Conservation (phyloP, 2,888 invertebrate genomes). For the Torymus aiolomorphi region DNA sequence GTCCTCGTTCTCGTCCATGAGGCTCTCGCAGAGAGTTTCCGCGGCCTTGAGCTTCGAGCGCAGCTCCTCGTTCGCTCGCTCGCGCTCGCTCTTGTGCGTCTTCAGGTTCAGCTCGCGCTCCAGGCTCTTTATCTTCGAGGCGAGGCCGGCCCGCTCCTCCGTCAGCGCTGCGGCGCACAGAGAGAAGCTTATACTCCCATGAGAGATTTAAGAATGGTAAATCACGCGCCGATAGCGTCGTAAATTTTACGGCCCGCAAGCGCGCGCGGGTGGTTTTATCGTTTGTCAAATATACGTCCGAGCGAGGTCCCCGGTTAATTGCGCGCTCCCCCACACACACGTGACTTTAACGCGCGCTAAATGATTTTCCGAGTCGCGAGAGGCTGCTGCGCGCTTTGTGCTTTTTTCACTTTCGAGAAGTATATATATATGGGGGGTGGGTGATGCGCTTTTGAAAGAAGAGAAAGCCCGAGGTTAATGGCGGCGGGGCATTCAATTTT, state of each 20-base stretch:
- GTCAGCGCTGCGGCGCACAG: constrained; percentile 61
- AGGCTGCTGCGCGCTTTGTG: no score
- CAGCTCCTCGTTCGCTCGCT: constrained; percentile 78
- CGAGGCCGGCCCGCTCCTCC: constrained; percentile 77
- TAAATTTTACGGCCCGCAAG: no score
- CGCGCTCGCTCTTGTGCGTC: constrained; percentile 67
- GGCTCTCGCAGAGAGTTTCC: constrained; percentile 92
- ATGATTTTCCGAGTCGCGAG: no score
- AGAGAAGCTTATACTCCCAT: not conserved
- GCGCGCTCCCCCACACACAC: not conserved
- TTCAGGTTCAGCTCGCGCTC: constrained; percentile 69
- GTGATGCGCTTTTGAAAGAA: no score
- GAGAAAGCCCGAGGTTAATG: no score
- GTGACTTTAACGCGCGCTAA: no score
- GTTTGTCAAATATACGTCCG: constrained; percentile 17
- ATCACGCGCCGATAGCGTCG: constrained; percentile 10
- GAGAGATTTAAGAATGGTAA: constrained; percentile 40
- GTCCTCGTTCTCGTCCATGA: constrained; percentile 97
- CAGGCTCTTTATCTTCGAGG: constrained; percentile 73
- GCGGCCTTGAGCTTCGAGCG: constrained; percentile 90
- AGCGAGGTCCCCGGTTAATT: not conserved
- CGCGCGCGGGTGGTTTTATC: not conserved
- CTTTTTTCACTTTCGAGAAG: no score
- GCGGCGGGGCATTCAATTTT: no score
- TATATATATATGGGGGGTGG: no score